Evolutionary conservation across 2,113 vertebrate species (phyloP).

Genomic region (Calonectris borealis): DNA sequence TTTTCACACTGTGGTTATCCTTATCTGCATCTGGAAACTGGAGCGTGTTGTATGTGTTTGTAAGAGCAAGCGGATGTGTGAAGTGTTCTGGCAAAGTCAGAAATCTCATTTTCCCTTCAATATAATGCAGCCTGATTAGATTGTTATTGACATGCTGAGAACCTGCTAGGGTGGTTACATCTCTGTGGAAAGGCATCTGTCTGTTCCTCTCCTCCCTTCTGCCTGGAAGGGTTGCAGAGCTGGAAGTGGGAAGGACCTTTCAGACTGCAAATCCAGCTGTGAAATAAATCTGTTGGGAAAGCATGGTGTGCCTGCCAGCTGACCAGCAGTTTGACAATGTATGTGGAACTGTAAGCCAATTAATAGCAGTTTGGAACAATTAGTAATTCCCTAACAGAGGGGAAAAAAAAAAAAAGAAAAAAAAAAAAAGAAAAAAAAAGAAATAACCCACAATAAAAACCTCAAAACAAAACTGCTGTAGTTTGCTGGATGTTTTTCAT

Average conservation of each 20-base stretch:
- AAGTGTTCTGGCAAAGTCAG: constrained; percentile 59
- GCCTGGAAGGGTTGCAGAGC: constrained; percentile 38
- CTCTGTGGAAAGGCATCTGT: constrained; percentile 56
- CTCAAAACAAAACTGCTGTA: constrained; percentile 8
- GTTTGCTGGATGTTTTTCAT: constrained; percentile 10
- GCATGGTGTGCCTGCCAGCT: constrained; percentile 40
- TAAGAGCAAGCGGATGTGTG: constrained; percentile 48
- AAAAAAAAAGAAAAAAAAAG: too few species aligned
- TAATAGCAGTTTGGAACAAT: constrained; percentile 58
- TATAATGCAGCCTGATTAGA: constrained; percentile 73
- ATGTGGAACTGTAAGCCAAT: constrained; percentile 53
- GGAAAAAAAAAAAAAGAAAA: too few species aligned
- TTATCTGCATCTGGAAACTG: constrained; percentile 64
- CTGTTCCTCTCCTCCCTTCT: constrained; percentile 33
- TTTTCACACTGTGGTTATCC: constrained; percentile 48
- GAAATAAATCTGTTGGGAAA: constrained; percentile 62
- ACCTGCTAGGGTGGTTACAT: constrained; percentile 38
- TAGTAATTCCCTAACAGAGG: background rate
- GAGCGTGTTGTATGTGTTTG: constrained; percentile 46
- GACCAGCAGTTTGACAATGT: constrained; percentile 24
- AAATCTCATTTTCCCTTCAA: constrained; percentile 58
- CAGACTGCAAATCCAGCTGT: constrained; percentile 61
- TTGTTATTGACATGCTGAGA: constrained; percentile 69
- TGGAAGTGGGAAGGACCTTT: constrained; percentile 40
- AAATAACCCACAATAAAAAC: background rate